Base-by-base conservation (phyloP, 2,888 invertebrate species). In the Cerceris ruficornis region DNA sequence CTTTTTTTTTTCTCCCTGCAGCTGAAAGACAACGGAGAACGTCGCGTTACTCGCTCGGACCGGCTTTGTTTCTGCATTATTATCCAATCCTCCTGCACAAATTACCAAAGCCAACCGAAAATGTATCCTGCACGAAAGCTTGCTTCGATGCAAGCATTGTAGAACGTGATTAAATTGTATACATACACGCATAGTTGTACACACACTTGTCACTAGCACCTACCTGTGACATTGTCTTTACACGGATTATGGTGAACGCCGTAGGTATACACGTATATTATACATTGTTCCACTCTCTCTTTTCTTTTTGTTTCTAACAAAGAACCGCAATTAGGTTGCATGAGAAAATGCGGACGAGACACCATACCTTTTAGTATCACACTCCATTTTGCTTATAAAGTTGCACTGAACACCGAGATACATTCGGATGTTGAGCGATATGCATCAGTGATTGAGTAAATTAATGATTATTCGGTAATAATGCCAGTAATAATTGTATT, bases 311-410 rank as follows among this genome's bases (percentile, higher is more conserved):
- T 52, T n/a, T n/a, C 5, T 52, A 14, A 52, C 9, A 17, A 46
- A 62, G 28, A 52, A 58, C 13, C 59, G 65, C 58, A 62, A 58
- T 68, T 41, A n/a, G 0, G 11, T 77, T 77, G 77, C 77, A 78
- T 78, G 77, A 50, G 0, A 50, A 58, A 66, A 52, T 64, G 69
- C 17, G 49, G 13, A 50, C 66, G 52, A 50, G 59, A 55, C 42
- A 42, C 15, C 8, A 50, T 41, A 49, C 41, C 57, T 49, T 43
- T 62, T 7, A 41, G n/a, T 43, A 28, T 49, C 15, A 46, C 15
- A 43, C 64, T 46, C 11, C 41, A 5, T 61, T 59, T 66, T 41
- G 79, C 79, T 80, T 80, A 62, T 15, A 8, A 50, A 61, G 4
- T 14, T 59, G 62, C 79, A 66, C 52, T 58, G 6, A 52, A 52